phyloP scores from a whole-genome alignment of 2,888 invertebrate species.

The Drosophila incognita region DNA sequence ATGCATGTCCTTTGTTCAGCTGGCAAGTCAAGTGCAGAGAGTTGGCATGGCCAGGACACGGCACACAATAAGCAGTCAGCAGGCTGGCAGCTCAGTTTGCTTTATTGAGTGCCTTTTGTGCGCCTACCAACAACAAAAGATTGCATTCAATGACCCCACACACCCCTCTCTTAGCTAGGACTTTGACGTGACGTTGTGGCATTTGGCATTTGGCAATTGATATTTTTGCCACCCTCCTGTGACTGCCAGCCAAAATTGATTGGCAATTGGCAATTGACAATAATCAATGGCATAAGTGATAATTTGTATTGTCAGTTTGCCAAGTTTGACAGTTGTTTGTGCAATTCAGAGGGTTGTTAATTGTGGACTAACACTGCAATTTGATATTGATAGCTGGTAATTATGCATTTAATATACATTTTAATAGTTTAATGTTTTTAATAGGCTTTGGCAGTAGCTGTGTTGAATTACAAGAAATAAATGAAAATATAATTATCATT shows the following conservation, averaged over 20 bases:
- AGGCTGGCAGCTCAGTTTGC: constrained; percentile 39
- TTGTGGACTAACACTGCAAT: constrained; percentile 26
- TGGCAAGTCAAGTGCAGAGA: constrained; percentile 54
- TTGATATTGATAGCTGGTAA: constrained; percentile 11
- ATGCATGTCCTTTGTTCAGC: constrained; percentile 35
- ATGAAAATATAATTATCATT: constrained; percentile 14
- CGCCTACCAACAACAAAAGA: constrained; percentile 48
- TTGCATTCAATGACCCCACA: constrained; percentile 10
- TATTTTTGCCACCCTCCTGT: constrained; percentile 53
- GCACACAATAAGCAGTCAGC: constrained; percentile 17
- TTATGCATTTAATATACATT: constrained; percentile 10
- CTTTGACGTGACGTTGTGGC: constrained; percentile 40
- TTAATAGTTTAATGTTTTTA: background rate
- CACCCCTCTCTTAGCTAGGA: constrained; percentile 5
- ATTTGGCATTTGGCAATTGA: constrained; percentile 51
- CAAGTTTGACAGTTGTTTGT: constrained; percentile 34
- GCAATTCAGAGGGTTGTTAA: constrained; percentile 25
- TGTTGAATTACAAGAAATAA: background rate
- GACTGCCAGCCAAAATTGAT: constrained; percentile 54
- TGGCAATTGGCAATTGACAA: constrained; percentile 75
- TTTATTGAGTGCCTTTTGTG: constrained; percentile 53
- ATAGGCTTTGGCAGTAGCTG: background rate
- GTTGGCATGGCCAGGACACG: constrained; percentile 21
- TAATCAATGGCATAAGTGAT: constrained; percentile 77
- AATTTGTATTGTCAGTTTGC: constrained; percentile 69